Evolutionary conservation across 92 coral and sea anemone genomes (phyloP), one percentile per base, ranked within the genome.

Genomic region (Diadumene lineata): DNA sequence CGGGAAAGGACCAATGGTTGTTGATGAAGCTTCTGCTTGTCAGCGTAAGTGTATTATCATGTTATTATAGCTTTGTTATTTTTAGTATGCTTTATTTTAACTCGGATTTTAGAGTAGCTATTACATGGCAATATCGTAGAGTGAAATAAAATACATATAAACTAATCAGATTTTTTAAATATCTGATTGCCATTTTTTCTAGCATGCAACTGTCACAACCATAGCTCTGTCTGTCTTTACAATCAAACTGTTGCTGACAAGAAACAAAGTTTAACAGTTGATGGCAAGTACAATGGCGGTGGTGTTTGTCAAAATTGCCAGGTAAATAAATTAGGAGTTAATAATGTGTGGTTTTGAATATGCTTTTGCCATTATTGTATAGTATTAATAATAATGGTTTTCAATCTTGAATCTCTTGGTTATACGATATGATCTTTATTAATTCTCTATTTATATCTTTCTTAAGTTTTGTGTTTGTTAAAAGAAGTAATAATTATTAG

Each of bases 171-270:
- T 43, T 63, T 25, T 15, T 53, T 53, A 3, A 3, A 9, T 53
- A 3, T 53, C 24, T 53, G 58, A n/a, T n/a, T n/a, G n/a, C n/a
- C 19, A 53, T 53, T 53, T 4, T 53, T 48, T 66, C 19, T 55
- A 94, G 98, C 81, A 26, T 94, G 92, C 55, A 94, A 94, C 91
- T 94, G 98, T 73, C 97, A 94, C 69, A 60, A 65, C 64, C 98
- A 94, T 76, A 83, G 97, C 53, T 84, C 85, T 8, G 91, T 84
- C 30, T 94, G 98, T 66, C 67, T 79, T 13, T 94, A 94, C 69
- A 89, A 94, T 82, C 92, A 84, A 60, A 94, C 97, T 19, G 87
- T 94, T 48, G 96, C 96, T 26, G 73, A 58, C 43, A 71, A 80
- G 79, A 92, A 87, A 21, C 85, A 67, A 64, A 94, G 98, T 78